Evolutionary conservation across 2,113 vertebrate genomes (phyloP).

Genomic region (Callaeas wilsoni): DNA sequence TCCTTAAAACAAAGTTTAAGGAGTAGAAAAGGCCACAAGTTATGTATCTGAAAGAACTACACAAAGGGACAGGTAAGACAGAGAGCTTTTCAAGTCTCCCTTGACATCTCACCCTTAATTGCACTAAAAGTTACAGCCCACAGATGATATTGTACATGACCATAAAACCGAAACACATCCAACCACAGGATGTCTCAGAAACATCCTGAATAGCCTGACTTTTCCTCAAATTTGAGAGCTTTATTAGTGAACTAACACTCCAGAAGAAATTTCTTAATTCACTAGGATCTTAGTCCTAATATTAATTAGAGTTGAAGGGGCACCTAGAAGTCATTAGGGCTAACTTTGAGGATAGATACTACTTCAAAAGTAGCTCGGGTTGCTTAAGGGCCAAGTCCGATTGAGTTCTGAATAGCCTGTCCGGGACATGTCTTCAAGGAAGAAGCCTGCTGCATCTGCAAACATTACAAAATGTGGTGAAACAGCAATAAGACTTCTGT

Average conservation of each 20-base stretch:
- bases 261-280: not conserved
- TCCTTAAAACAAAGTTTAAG: not conserved
- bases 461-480: not conserved
- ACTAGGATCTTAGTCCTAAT: not conserved
- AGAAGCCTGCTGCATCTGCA: not conserved
- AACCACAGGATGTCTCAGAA: not conserved
- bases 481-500: not conserved
- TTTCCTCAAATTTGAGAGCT: not conserved
- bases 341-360: not conserved
- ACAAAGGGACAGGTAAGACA: not conserved
- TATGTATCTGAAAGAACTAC: not conserved
- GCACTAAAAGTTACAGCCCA: not conserved
- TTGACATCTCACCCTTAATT: not conserved
- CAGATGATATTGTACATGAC: not conserved
- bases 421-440: not conserved
- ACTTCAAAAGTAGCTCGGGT: not conserved
- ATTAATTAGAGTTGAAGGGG: not conserved
- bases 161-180: not conserved
- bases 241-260: not conserved
- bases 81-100: not conserved
- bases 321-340: not conserved
- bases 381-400: not conserved
- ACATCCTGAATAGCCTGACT: not conserved
- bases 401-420: not conserved
- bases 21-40: not conserved